These are phyloP conservation scores for Cremastinae sp. DNA, from an alignment of 2,888 invertebrate genomes.

Conservation along the genomic window DNA sequence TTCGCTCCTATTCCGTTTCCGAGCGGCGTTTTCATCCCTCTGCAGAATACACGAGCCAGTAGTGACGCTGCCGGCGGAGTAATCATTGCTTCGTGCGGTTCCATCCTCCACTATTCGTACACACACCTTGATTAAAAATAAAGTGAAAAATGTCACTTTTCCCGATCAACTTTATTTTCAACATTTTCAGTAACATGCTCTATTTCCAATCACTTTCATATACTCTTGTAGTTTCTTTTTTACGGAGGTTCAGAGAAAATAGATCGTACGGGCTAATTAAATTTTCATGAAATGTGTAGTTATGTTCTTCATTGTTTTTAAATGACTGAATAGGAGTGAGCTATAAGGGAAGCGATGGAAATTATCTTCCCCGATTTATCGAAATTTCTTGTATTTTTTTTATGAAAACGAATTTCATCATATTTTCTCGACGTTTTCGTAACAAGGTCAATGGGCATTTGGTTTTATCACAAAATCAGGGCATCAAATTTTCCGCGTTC, in stretches of 20 bases:
- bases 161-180: conserved; percentile 1
- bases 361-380: too few species aligned
- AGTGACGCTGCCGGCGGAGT: conserved; percentile 46
- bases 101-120: conserved; percentile 2
- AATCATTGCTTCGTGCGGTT: conserved; percentile 66
- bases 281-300: too few species aligned
- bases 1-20: conserved; percentile 15
- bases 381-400: too few species aligned
- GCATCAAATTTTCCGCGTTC: conserved; percentile 1
- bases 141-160: neutral
- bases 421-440: conserved; percentile 6
- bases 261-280: too few species aligned
- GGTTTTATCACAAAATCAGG: conserved; percentile 14
- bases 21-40: conserved; percentile 47
- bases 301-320: too few species aligned
- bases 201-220: too few species aligned
- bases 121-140: conserved; percentile 6
- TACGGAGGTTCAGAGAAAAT: too few species aligned
- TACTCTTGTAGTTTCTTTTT: too few species aligned
- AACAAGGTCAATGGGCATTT: conserved; percentile 19
- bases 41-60: conserved; percentile 38
- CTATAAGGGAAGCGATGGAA: too few species aligned
- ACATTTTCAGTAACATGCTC: too few species aligned
- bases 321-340: too few species aligned
- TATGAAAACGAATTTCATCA: conserved; percentile 17